A percentile compares a stretch with the other conserved stretches of the same genome.
Evolutionary conservation across 2,888 invertebrate species (phyloP).

Genomic region (Drymonia ruficornis): DNA sequence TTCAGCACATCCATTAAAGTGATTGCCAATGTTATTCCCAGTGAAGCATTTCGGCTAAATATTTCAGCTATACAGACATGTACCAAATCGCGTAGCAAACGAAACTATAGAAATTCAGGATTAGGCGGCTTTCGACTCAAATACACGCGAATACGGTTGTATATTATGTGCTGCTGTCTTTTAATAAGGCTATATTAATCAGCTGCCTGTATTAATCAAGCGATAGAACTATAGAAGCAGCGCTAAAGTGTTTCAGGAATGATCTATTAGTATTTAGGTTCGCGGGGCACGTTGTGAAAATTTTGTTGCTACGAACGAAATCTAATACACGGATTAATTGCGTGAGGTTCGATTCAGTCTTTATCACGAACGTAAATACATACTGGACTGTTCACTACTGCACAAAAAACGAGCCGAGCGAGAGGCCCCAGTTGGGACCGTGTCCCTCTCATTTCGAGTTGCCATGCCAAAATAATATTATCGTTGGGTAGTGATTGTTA

Average conservation of each 20-base stretch:
- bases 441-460: too few relatives aligned
- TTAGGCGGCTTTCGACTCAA: slow-evolving; percentile 17
- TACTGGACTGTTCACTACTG: too few relatives aligned
- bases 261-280: slow-evolving; percentile 26
- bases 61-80: slow-evolving; percentile 23
- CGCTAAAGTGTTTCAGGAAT: slow-evolving; percentile 16
- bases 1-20: slow-evolving; percentile 28
- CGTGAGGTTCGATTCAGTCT: too few relatives aligned
- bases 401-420: too few relatives aligned
- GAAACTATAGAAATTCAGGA: slow-evolving; percentile 9
- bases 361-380: too few relatives aligned
- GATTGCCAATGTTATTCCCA: slow-evolving; percentile 28
- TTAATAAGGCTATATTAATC: slow-evolving; percentile 22
- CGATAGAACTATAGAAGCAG: slow-evolving; percentile 13
- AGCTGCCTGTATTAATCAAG: slow-evolving; percentile 18
- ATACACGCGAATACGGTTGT: not conserved
- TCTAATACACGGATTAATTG: too few relatives aligned
- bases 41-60: slow-evolving; percentile 28
- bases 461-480: too few relatives aligned
- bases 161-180: slow-evolving; percentile 1
- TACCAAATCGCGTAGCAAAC: slow-evolving; percentile 16
- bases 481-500: too few relatives aligned
- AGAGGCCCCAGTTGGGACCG: too few relatives aligned
- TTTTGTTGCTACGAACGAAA: too few relatives aligned
- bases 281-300: not conserved